Percentiles rank a stretch among this genome's conserved stretches.
Evolutionary conservation across 1,140 invertebrate genomes (phyloP).

Genomic region (Eumeta japonica): DNA sequence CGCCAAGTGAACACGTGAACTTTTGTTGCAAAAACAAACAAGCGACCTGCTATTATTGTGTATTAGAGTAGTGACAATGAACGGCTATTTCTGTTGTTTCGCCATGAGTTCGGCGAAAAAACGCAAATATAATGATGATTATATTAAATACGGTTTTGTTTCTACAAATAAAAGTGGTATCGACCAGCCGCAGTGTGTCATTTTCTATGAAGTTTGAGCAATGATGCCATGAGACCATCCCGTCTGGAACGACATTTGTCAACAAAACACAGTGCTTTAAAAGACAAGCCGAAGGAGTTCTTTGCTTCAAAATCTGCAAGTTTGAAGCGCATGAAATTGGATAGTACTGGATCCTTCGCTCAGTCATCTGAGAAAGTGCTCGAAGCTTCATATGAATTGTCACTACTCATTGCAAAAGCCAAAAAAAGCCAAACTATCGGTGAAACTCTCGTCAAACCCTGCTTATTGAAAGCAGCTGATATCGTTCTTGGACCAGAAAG

Average conservation of each 20-base stretch:
- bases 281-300: slow-evolving; percentile 3
- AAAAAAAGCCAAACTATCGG: slow-evolving; percentile 8
- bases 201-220: slow-evolving; percentile 3
- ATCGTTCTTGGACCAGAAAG: slow-evolving; percentile 10
- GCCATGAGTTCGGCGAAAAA: no score
- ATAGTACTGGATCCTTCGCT: no score
- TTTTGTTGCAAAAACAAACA: not conserved
- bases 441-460: slow-evolving; percentile 1
- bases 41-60: not conserved
- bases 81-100: not conserved
- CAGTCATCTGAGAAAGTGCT: slow-evolving; percentile 12
- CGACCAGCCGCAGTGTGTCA: slow-evolving; percentile 1
- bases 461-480: slow-evolving; percentile 7
- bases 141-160: no score
- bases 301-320: no score
- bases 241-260: slow-evolving; percentile 5
- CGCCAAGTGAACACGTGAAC: not conserved
- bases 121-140: slow-evolving; percentile 3
- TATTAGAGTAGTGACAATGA: no score
- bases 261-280: not conserved
- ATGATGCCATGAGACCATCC: slow-evolving; percentile 4
- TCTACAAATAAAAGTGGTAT: not conserved
- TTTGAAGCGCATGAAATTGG: slow-evolving; percentile 12
- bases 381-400: slow-evolving; percentile 14
- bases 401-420: slow-evolving; percentile 9